These are phyloP conservation scores for Cryptotis parvus DNA, from an alignment of 2,113 vertebrate species.

Conservation along the genomic window DNA sequence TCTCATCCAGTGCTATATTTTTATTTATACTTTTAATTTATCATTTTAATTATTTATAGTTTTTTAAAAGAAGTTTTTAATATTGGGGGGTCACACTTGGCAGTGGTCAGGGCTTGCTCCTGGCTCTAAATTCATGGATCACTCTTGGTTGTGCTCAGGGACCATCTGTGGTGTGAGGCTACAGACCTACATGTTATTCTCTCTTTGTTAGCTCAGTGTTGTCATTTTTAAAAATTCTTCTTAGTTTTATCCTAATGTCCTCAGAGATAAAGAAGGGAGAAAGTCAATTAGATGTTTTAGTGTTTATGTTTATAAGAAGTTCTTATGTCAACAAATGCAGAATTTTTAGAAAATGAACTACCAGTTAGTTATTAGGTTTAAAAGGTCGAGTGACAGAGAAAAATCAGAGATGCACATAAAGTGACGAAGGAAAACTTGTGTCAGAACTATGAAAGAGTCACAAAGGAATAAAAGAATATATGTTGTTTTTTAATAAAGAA, in stretches of 20 bases:
- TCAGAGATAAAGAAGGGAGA: neutral
- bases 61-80: no score
- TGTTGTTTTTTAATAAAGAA: neutral
- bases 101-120: no score
- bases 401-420: slow-evolving; percentile 14
- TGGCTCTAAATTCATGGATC: no score
- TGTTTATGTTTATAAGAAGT: slow-evolving; percentile 50
- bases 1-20: no score
- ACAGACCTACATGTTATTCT: no score
- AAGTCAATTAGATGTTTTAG: slow-evolving; percentile 29
- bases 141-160: no score
- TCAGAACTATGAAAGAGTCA: slow-evolving; percentile 16
- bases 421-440: neutral
- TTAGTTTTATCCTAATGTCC: neutral
- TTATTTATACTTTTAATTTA: no score
- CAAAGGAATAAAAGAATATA: neutral
- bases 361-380: slow-evolving; percentile 41
- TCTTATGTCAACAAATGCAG: neutral
- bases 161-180: no score
- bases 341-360: neutral
- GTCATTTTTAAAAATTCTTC: neutral
- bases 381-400: neutral
- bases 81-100: no score
- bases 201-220: neutral
- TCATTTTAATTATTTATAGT: no score